These are phyloP conservation scores for Diadumene lineata DNA, from an alignment of 92 coral and sea anemone species.

Conservation along the genomic window DNA sequence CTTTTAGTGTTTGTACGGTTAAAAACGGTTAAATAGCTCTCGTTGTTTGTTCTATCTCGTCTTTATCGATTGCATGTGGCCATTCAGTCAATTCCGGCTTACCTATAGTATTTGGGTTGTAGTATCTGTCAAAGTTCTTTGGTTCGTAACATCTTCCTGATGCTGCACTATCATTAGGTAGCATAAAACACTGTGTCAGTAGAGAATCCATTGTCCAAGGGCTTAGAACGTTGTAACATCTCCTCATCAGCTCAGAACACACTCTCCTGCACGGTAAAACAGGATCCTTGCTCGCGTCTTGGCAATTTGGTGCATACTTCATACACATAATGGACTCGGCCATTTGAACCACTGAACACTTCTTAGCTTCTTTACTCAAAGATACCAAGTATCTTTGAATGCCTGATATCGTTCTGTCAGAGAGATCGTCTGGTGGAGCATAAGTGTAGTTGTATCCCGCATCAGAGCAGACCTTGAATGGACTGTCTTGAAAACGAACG, in stretches of 20 bases:
- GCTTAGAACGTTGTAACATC: conserved; percentile 4
- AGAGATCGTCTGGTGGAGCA: conserved; percentile 17
- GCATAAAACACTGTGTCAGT: conserved; percentile 6
- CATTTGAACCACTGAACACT: conserved; percentile 33
- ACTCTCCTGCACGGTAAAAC: conserved; percentile 30
- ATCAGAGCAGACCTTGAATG: conserved; percentile 13
- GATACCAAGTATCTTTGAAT: not conserved
- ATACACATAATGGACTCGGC: conserved; percentile 25
- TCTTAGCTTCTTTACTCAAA: not conserved
- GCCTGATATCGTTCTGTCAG: not conserved
- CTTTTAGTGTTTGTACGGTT: too few relatives aligned
- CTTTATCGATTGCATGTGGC: too few relatives aligned
- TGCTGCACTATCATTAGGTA: conserved; percentile 30
- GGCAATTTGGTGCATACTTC: conserved; percentile 25
- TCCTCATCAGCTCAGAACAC: conserved; percentile 23
- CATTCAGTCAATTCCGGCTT: not conserved
- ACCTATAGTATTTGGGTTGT: conserved; percentile 9
- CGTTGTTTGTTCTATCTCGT: too few relatives aligned
- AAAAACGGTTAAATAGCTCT: too few relatives aligned
- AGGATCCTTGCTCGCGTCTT: conserved; percentile 21
- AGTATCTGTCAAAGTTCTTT: conserved; percentile 19
- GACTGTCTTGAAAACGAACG: conserved; percentile 35
- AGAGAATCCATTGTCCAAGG: conserved; percentile 6
- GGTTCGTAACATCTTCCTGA: conserved; percentile 38
- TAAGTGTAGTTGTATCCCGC: conserved; percentile 36